phyloP scores from a whole-genome alignment of 1,140 invertebrate species.

The Plectus sambesii region DNA sequence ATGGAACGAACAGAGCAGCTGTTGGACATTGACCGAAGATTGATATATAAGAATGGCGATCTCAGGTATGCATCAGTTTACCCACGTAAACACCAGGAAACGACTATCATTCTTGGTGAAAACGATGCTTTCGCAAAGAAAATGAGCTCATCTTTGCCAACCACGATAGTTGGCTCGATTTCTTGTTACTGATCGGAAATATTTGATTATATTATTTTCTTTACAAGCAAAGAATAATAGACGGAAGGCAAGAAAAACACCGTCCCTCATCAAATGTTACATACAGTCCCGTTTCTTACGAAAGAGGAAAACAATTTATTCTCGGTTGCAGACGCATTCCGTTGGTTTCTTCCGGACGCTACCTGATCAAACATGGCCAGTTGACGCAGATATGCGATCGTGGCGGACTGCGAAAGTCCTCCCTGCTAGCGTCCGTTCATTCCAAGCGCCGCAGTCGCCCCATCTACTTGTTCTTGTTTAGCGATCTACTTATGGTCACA shows the following conservation, averaged over 20 bases:
- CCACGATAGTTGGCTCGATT: too few species aligned
- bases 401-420: constrained; percentile 61
- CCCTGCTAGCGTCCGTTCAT: constrained; percentile 65
- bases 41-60: constrained; percentile 56
- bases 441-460: constrained; percentile 52
- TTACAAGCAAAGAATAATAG: too few species aligned
- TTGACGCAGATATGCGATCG: constrained; percentile 64
- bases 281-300: constrained; percentile 1
- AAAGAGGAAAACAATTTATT: constrained; percentile 4
- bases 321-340: constrained; percentile 50
- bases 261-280: constrained; percentile 8
- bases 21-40: constrained; percentile 55
- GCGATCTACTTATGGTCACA: constrained; percentile 75
- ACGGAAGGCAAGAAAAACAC: too few species aligned
- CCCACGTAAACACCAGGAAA: too few species aligned
- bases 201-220: too few species aligned
- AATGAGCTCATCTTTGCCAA: too few species aligned
- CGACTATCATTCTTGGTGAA: constrained; percentile 4
- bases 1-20: constrained; percentile 73
- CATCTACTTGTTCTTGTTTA: constrained; percentile 74
- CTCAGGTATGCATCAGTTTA: constrained; percentile 21
- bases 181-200: too few species aligned
- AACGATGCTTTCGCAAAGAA: too few species aligned
- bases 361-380: constrained; percentile 70
- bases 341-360: constrained; percentile 60